Evolutionary conservation across 2,888 invertebrate species (phyloP), one percentile per base, ranked within the genome.

Genomic region (Rotaria macrura): DNA sequence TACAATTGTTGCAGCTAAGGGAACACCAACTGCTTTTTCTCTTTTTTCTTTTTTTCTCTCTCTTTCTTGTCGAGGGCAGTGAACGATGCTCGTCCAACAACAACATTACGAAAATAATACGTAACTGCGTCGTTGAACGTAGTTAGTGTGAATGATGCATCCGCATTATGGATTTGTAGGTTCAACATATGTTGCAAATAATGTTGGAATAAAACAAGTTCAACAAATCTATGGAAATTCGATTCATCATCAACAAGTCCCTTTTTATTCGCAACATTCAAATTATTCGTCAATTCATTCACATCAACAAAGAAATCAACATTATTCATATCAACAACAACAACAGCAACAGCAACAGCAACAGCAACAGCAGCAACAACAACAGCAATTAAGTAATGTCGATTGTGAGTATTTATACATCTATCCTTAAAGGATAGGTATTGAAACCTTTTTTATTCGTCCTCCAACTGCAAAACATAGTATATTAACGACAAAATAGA

Each of bases 1-100:
- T 65, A 65, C 65, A 65, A 65, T 65, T 65, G 65, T 65, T 65
- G 65, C 65, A 65, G 65, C 65, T 65, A 65, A 65, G 65, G 65
- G 65, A 65, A 65, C 65, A 65, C 65, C 65, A 65, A 65, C 65
- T 65, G 6, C 65, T 65, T 65, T 65, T 65, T 65, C 34, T 65
- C 14, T 34, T 65, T 65, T 65, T 29, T 65, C 9, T 34, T 65
- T 65, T 65, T 20, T 65, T 65, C 65, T 65, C 20, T 34, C 34
- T 34, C 34, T 29, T 12, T 65, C 65, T 65, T 29, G 65, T 65
- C 65, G 65, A 34, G 65, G 65, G 65, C 65, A 65, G 65, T 65
- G 65, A 65, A 65, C 65, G 65, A 65, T 65, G 65, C 65, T 65
- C 65, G 65, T 65, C 65, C 65, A 65, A 65, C 65, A 65, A 65